Percentiles rank a stretch among this genome's conserved stretches.
phyloP scores from a whole-genome alignment of 2,888 invertebrate genomes.

The Mermis nigrescens region DNA sequence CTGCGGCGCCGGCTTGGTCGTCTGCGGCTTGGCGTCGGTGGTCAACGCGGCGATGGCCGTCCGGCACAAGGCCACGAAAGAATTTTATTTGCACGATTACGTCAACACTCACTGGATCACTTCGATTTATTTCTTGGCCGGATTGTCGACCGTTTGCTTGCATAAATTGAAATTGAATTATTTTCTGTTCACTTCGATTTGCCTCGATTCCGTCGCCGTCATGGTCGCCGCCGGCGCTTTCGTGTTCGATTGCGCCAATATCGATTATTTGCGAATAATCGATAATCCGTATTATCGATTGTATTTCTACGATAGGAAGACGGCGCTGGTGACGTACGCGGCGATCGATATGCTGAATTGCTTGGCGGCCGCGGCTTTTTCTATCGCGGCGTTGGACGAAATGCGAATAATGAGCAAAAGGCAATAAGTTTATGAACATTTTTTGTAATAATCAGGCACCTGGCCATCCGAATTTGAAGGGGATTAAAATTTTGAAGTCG shows the following conservation, averaged over 20 bases:
- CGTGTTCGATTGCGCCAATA: neutral
- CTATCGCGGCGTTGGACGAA: neutral
- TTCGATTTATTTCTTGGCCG: conserved; percentile 8
- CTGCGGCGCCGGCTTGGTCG: neutral
- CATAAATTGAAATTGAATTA: neutral
- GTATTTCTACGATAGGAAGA: neutral
- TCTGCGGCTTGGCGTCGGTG: neutral
- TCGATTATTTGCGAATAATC: neutral
- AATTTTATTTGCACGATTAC: conserved; percentile 4
- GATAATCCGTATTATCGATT: neutral
- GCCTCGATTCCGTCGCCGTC: neutral
- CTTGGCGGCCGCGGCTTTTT: neutral
- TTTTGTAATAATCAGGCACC: no score
- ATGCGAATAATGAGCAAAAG: neutral
- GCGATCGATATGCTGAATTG: neutral
- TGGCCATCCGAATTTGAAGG: no score
- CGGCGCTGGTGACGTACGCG: neutral
- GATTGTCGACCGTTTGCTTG: neutral
- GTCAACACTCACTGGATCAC: conserved; percentile 13
- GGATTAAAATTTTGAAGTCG: no score
- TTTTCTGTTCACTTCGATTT: neutral
- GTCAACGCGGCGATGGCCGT: conserved; percentile 1
- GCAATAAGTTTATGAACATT: no score
- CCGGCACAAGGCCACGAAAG: conserved; percentile 3
- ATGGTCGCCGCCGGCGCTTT: conserved; percentile 1